phyloP scores from a whole-genome alignment of 1,140 invertebrate species.

The Hyposmocoma kahamanoa region DNA sequence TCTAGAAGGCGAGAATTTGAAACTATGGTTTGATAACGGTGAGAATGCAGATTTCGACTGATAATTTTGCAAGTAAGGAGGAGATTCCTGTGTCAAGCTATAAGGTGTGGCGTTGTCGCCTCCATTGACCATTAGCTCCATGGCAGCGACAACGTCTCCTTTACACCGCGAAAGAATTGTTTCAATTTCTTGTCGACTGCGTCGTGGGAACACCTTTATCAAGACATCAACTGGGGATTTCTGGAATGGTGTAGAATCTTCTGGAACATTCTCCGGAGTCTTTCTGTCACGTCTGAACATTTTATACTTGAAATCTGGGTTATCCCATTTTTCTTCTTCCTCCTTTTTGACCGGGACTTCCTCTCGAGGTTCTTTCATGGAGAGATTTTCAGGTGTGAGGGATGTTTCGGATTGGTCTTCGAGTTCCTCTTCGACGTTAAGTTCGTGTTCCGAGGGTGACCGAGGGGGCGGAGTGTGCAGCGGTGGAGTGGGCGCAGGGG shows the following conservation, averaged over 20 bases:
- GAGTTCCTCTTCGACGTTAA: slow-evolving; percentile 69
- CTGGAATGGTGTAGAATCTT: slow-evolving; percentile 45
- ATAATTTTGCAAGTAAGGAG: slow-evolving; percentile 57
- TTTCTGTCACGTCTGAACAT: slow-evolving; percentile 44
- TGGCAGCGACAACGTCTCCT: slow-evolving; percentile 92
- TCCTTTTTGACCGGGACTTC: slow-evolving; percentile 52
- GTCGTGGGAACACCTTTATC: slow-evolving; percentile 86
- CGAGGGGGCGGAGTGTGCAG: slow-evolving; percentile 44
- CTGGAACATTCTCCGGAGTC: slow-evolving; percentile 23
- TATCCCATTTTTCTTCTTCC: slow-evolving; percentile 65
- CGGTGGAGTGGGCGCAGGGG: slow-evolving; percentile 37
- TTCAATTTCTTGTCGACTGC: slow-evolving; percentile 88
- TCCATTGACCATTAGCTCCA: slow-evolving; percentile 88
- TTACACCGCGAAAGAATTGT: slow-evolving; percentile 83
- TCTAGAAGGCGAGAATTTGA: slow-evolving; percentile 74
- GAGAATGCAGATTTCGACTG: slow-evolving; percentile 81
- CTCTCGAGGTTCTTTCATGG: slow-evolving; percentile 61
- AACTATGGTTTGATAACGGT: slow-evolving; percentile 77
- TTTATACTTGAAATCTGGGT: slow-evolving; percentile 48
- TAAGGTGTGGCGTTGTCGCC: slow-evolving; percentile 54
- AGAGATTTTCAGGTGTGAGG: slow-evolving; percentile 66
- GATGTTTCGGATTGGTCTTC: slow-evolving; percentile 63
- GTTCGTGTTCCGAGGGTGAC: slow-evolving; percentile 65
- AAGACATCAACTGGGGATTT: slow-evolving; percentile 69
- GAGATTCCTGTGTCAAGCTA: slow-evolving; percentile 53